phyloP scores from a whole-genome alignment of 2,888 invertebrate species.

The Eupithecia tripunctaria region DNA sequence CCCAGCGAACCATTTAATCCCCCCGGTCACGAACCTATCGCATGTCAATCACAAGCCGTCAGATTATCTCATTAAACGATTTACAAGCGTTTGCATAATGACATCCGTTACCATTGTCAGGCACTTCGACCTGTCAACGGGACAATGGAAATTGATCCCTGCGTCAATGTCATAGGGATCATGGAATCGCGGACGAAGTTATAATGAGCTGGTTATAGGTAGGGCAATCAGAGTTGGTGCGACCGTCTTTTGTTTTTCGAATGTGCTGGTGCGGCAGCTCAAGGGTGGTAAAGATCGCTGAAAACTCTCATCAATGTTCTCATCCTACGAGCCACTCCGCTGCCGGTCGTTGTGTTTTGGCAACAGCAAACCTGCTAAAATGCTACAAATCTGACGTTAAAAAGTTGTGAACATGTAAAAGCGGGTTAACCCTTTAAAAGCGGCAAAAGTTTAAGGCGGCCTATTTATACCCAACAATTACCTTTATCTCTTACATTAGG shows the following conservation, averaged over 20 bases:
- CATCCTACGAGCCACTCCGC: no score
- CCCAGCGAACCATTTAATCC: slow-evolving; percentile 36
- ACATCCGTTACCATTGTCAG: slow-evolving; percentile 47
- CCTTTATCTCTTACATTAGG: background rate
- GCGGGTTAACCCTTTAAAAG: background rate
- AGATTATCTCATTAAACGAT: slow-evolving; percentile 65
- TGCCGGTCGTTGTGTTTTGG: no score
- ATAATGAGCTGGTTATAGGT: slow-evolving; percentile 56
- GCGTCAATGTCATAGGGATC: slow-evolving; percentile 50
- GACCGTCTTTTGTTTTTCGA: background rate
- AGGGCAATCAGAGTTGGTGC: background rate
- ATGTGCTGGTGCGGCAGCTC: background rate
- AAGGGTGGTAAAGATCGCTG: background rate
- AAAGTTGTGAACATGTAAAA: background rate
- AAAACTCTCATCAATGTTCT: background rate
- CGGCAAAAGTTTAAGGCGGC: background rate
- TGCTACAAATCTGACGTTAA: background rate
- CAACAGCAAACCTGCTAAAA: background rate
- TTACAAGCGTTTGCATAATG: slow-evolving; percentile 57
- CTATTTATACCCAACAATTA: background rate
- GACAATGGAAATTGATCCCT: slow-evolving; percentile 50
- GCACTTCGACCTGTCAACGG: slow-evolving; percentile 36
- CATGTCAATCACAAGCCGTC: slow-evolving; percentile 63
- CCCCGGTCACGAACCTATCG: slow-evolving; percentile 39
- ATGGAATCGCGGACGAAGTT: slow-evolving; percentile 49